Evolutionary conservation across 2,797 vertebrate genomes (phyloP).

Genomic region (Pitangus sulphuratus): DNA sequence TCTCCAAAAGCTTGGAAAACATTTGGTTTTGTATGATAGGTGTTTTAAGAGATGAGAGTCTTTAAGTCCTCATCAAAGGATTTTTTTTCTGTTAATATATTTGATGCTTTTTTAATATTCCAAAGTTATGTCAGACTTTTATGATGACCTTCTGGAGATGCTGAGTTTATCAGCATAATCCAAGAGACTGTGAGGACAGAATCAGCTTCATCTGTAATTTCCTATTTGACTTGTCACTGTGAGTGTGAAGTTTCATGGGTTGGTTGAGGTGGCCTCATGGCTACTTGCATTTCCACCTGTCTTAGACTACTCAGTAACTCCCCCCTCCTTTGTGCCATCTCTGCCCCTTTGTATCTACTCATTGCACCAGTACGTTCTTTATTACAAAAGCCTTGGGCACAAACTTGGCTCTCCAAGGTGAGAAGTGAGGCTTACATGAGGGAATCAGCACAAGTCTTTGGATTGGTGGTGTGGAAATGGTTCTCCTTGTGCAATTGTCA

Average conservation of each 20-base stretch:
- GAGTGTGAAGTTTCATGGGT: neutral
- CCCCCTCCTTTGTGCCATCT: neutral
- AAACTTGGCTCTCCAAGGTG: neutral
- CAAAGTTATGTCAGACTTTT: neutral
- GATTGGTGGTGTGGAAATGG: neutral
- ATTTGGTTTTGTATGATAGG: neutral
- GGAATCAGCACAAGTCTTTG: rapidly evolving
- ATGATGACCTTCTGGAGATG: neutral
- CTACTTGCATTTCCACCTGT: neutral
- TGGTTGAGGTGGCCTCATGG: neutral
- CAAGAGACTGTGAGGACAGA: neutral
- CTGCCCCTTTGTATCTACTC: neutral
- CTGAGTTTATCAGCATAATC: neutral
- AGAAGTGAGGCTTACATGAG: rapidly evolving
- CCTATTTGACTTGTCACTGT: neutral
- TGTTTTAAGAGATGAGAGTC: neutral
- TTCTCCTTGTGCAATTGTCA: neutral
- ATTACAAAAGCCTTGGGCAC: neutral
- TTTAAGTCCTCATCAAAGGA: neutral
- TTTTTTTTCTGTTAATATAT: neutral
- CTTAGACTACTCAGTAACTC: neutral
- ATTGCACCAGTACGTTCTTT: neutral
- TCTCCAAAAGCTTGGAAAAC: neutral
- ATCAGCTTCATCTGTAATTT: neutral
- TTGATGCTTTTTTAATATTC: neutral